Evolutionary conservation across 2,888 invertebrate genomes (phyloP).

Genomic region (Dichetophora obliterata): DNA sequence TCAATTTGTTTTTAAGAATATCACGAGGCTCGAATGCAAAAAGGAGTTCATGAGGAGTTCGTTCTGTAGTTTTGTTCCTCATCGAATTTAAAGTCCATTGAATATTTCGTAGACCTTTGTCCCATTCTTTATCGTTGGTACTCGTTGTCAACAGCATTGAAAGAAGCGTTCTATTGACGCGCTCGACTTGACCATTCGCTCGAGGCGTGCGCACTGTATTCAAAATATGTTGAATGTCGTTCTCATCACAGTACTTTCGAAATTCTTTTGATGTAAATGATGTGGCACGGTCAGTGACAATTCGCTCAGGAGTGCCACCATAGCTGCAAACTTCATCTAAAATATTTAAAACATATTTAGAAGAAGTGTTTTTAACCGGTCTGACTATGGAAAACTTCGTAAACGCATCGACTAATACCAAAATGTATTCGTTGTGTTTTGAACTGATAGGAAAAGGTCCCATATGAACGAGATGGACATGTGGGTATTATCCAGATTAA

Average conservation of each 20-base stretch:
- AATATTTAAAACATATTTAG: slow-evolving; percentile 35
- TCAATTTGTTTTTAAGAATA: neutral
- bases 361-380: slow-evolving; percentile 31
- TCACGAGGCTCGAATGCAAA: slow-evolving; percentile 1
- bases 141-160: neutral
- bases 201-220: no score
- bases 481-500: no score
- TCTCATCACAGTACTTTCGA: no score
- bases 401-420: slow-evolving; percentile 39
- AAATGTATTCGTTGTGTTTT: slow-evolving; percentile 32
- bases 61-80: neutral
- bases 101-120: neutral
- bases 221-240: neutral
- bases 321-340: no score
- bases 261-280: no score
- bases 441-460: slow-evolving; percentile 13
- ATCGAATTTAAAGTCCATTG: slow-evolving; percentile 1
- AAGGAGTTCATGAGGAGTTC: no score
- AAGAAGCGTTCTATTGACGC: neutral
- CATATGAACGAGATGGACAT: neutral
- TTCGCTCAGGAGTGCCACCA: no score
- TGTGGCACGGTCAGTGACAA: no score
- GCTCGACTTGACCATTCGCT: no score
- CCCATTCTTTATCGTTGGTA: neutral
- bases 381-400: slow-evolving; percentile 39